Conservation (phyloP, 2,888 invertebrate species). For the Saturnia japonica region DNA sequence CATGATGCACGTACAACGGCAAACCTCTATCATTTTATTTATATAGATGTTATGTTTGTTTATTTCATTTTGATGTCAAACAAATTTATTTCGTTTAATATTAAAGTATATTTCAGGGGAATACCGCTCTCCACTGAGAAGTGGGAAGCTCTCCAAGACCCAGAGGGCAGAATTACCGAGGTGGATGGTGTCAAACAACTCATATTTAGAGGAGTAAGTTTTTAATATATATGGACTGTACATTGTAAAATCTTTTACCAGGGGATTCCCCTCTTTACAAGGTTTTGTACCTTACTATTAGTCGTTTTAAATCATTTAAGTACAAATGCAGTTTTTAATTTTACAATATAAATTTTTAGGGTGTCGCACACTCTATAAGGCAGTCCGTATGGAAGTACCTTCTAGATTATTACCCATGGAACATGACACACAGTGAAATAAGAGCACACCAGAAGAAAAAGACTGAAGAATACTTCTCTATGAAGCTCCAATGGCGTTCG, state of each 20-base stretch:
- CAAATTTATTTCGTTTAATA: not conserved
- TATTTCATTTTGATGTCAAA: not conserved
- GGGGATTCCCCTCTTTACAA: not conserved
- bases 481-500: slow-evolving; percentile 98
- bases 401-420: slow-evolving; percentile 93
- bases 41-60: too few relatives aligned
- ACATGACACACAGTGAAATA: slow-evolving; percentile 87
- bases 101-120: slow-evolving; percentile 73
- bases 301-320: not conserved
- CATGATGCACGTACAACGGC: too few relatives aligned
- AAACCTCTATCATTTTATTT: too few relatives aligned
- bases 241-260: not conserved
- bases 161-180: slow-evolving; percentile 90
- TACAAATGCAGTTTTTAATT: too few relatives aligned
- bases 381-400: slow-evolving; percentile 97
- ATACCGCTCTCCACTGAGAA: slow-evolving; percentile 87
- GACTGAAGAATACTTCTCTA: slow-evolving; percentile 93
- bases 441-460: slow-evolving; percentile 86
- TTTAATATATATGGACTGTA: too few relatives aligned
- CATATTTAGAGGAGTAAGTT: slow-evolving; percentile 94
- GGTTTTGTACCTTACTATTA: too few relatives aligned
- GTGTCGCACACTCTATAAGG: slow-evolving; percentile 88
- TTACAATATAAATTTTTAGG: slow-evolving; percentile 75
- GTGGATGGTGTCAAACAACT: slow-evolving; percentile 90
- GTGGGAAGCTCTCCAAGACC: slow-evolving; percentile 91